phyloP scores from a whole-genome alignment of 2,888 invertebrate genomes.

The Anarsia innoxiella region DNA sequence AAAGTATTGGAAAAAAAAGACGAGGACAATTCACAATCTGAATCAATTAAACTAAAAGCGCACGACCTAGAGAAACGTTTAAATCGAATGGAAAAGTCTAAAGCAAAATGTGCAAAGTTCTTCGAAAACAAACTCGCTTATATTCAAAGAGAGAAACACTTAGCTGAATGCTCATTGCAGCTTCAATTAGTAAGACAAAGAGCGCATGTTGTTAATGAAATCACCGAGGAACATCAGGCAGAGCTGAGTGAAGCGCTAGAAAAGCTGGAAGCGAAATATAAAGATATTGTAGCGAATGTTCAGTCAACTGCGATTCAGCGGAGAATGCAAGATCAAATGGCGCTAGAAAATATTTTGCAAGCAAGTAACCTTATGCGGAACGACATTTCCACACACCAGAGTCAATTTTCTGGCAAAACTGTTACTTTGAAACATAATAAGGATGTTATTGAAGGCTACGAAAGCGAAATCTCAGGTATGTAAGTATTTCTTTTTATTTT shows the following conservation, averaged over 20 bases:
- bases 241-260: slow-evolving; percentile 46
- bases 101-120: slow-evolving; percentile 37
- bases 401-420: slow-evolving; percentile 31
- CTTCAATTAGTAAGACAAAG: slow-evolving; percentile 54
- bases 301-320: slow-evolving; percentile 62
- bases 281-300: slow-evolving; percentile 57
- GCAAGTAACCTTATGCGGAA: slow-evolving; percentile 35
- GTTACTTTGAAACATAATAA: slow-evolving; percentile 30
- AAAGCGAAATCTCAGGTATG: slow-evolving; percentile 32
- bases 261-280: slow-evolving; percentile 59
- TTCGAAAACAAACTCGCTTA: slow-evolving; percentile 50
- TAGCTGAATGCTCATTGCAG: slow-evolving; percentile 52
- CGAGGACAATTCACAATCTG: slow-evolving; percentile 26
- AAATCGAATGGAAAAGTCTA: slow-evolving; percentile 48
- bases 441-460: slow-evolving; percentile 29
- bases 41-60: slow-evolving; percentile 29
- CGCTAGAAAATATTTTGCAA: slow-evolving; percentile 53
- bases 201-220: slow-evolving; percentile 49
- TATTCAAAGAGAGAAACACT: slow-evolving; percentile 53
- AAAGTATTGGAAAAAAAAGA: slow-evolving; percentile 30
- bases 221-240: slow-evolving; percentile 45
- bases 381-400: slow-evolving; percentile 20
- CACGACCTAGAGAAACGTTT: slow-evolving; percentile 51
- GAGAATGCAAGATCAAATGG: slow-evolving; percentile 55
- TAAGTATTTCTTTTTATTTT: not conserved